Conservation (phyloP, 2,113 vertebrate genomes). For the Gobiocypris rarus region DNA sequence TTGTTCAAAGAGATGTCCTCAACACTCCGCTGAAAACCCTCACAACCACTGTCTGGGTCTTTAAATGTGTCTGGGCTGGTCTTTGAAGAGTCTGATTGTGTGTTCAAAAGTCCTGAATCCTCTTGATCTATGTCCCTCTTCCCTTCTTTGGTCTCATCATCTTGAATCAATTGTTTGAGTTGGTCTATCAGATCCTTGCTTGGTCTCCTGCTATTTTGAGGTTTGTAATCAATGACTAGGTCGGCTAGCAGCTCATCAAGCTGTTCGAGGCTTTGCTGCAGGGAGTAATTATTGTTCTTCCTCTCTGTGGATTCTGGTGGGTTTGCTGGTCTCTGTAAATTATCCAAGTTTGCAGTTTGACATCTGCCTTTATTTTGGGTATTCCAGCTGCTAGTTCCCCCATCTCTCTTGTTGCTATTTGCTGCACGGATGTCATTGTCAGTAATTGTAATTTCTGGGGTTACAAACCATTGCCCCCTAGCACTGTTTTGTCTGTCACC, state of each 20-base stretch:
- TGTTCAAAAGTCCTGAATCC: slow-evolving; percentile 74
- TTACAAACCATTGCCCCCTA: slow-evolving; percentile 89
- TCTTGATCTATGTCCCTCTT: slow-evolving; percentile 63
- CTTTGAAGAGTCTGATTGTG: slow-evolving; percentile 82
- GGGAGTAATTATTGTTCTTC: slow-evolving; percentile 75
- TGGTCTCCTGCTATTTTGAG: slow-evolving; percentile 72
- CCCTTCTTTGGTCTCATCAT: slow-evolving; percentile 64
- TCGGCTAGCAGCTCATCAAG: slow-evolving; percentile 93
- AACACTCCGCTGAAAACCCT: slow-evolving; percentile 73
- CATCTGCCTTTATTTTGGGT: slow-evolving; percentile 67
- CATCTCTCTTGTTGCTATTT: slow-evolving; percentile 71
- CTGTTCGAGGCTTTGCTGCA: slow-evolving; percentile 93
- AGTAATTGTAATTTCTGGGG: slow-evolving; percentile 95
- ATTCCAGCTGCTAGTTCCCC: slow-evolving; percentile 83
- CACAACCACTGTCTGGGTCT: slow-evolving; percentile 76
- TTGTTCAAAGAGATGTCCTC: slow-evolving; percentile 87
- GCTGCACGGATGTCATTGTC: slow-evolving; percentile 89
- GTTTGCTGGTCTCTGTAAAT: slow-evolving; percentile 62
- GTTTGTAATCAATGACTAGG: slow-evolving; percentile 92
- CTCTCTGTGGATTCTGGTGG: slow-evolving; percentile 66
- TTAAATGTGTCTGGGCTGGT: slow-evolving; percentile 70
- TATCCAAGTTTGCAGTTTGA: slow-evolving; percentile 56
- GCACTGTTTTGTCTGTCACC: slow-evolving; percentile 70
- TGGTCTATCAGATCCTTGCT: slow-evolving; percentile 82
- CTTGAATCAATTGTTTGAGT: slow-evolving; percentile 83